Evolutionary conservation across 2,797 vertebrate species (phyloP).

Genomic region (Lepidocolaptes lacrymiger): DNA sequence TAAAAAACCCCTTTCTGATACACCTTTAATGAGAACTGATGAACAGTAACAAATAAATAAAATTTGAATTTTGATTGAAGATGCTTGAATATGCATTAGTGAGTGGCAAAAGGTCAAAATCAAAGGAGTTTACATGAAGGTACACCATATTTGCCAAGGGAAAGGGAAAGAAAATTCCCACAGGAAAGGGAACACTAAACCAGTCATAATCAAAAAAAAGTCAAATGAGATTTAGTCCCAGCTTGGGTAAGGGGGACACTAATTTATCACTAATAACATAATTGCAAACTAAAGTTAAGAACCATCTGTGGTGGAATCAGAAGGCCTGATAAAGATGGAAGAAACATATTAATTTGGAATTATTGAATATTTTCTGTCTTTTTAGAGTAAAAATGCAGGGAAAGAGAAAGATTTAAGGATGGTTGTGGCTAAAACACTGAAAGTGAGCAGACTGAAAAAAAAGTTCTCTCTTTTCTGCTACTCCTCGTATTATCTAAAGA

Average conservation of each 20-base stretch:
- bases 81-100: not conserved
- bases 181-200: not conserved
- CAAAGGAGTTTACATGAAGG: not conserved
- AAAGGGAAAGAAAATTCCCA: not conserved
- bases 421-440: not conserved
- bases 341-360: not conserved
- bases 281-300: not conserved
- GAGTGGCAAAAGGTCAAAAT: not conserved
- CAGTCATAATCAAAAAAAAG: not conserved
- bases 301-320: not conserved
- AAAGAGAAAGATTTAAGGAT: not conserved
- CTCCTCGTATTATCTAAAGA: not conserved
- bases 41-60: not conserved
- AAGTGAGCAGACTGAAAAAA: not conserved
- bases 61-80: not conserved
- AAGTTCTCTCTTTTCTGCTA: not conserved
- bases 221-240: not conserved
- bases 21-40: not conserved
- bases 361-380: not conserved
- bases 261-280: not conserved
- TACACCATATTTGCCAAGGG: not conserved
- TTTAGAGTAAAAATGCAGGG: not conserved
- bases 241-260: not conserved
- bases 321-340: not conserved
- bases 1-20: not conserved